phyloP scores from a whole-genome alignment of 1,140 invertebrate species.

The Polyergus mexicanus region DNA sequence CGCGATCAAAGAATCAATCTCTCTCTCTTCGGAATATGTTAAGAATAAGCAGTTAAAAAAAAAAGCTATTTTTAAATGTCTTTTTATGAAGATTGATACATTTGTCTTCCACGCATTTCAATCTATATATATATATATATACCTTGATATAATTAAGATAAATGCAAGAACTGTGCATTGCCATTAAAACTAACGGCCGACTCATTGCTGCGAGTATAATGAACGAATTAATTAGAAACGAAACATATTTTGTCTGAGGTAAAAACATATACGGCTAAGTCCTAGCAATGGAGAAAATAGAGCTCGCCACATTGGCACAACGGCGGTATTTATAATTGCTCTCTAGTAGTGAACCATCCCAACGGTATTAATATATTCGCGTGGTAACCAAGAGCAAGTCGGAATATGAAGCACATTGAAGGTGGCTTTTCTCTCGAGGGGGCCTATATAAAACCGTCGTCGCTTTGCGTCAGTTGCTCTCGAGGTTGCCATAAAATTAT shows the following conservation, averaged over 20 bases:
- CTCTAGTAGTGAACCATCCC: background rate
- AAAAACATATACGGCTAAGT: background rate
- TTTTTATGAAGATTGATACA: no score
- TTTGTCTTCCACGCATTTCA: background rate
- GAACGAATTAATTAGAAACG: slow-evolving; percentile 40
- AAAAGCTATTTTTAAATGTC: no score
- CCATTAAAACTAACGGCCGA: slow-evolving; percentile 12
- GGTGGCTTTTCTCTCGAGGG: background rate
- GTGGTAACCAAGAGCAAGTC: background rate
- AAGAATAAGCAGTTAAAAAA: no score
- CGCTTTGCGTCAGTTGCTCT: background rate
- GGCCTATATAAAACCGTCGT: background rate
- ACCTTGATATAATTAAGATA: slow-evolving; percentile 35
- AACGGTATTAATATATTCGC: slow-evolving; percentile 21
- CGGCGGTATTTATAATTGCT: slow-evolving; percentile 37
- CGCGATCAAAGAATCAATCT: no score
- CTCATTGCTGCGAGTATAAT: slow-evolving; percentile 30
- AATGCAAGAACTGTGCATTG: background rate
- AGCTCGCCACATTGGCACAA: background rate
- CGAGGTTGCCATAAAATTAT: background rate
- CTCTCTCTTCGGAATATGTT: no score
- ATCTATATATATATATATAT: background rate
- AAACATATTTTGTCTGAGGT: background rate
- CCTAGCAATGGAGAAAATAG: slow-evolving; percentile 8
- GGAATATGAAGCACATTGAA: background rate